Conservation (phyloP, 2,888 invertebrate species). For the Noctua janthina region DNA sequence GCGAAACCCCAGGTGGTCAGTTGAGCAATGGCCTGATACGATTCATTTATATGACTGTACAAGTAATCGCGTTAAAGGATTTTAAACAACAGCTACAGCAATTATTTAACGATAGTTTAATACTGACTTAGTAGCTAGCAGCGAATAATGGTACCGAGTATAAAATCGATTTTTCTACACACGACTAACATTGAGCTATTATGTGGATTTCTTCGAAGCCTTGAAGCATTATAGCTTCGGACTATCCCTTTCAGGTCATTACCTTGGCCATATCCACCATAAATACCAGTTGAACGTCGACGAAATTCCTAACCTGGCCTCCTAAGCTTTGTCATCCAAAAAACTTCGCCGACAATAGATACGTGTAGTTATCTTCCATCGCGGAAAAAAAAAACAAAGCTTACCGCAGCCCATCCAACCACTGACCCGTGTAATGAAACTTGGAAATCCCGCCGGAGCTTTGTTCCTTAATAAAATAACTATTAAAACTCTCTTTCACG, state of each 20-base stretch:
- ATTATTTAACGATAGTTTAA: constrained; percentile 43
- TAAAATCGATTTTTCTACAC: constrained; percentile 25
- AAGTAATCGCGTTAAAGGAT: constrained; percentile 60
- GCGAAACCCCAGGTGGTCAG: constrained; percentile 66
- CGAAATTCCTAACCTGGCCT: constrained; percentile 16
- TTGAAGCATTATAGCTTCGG: constrained; percentile 5
- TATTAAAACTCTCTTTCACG: constrained; percentile 46
- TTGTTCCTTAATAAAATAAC: constrained; percentile 47
- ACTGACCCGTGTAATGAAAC: constrained; percentile 61
- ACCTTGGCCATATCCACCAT: background rate
- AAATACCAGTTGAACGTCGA: constrained; percentile 12
- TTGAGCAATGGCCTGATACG: constrained; percentile 54
- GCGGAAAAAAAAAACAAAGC: constrained; percentile 47
- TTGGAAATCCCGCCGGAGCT: constrained; percentile 52
- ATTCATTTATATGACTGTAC: constrained; percentile 50
- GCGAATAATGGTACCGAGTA: constrained; percentile 6
- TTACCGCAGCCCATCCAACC: constrained; percentile 39
- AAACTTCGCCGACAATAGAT: constrained; percentile 38
- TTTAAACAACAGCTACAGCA: constrained; percentile 38
- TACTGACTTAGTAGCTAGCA: constrained; percentile 15
- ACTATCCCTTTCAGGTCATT: constrained; percentile 2
- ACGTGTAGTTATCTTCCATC: constrained; percentile 40
- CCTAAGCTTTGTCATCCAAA: constrained; percentile 38
- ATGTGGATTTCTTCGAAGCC: constrained; percentile 42
- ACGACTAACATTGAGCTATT: constrained; percentile 19